These are phyloP conservation scores for Taenioides sp. DNA, from an alignment of 2,797 vertebrate species.

Conservation along the genomic window DNA sequence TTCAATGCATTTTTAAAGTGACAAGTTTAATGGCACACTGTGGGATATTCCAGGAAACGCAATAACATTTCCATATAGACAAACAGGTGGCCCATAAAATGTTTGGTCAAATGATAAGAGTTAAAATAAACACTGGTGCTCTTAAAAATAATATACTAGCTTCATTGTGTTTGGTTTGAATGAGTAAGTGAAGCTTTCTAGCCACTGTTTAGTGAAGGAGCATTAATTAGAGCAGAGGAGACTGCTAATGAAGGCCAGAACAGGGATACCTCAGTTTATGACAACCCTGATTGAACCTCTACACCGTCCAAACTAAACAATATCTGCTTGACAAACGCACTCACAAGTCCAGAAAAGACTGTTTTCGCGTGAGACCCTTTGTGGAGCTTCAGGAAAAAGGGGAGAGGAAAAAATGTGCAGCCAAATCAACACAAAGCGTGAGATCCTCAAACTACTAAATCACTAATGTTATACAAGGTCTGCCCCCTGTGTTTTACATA, in stretches of 20 bases:
- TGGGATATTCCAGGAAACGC: background rate
- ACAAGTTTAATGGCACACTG: too few species aligned
- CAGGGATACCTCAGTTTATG: constrained; percentile 72
- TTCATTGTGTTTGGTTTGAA: background rate
- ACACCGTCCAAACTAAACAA: constrained; percentile 77
- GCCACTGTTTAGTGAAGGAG: constrained; percentile 20
- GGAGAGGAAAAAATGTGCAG: constrained; percentile 33
- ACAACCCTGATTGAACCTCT: constrained; percentile 69
- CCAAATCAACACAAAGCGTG: constrained; percentile 77
- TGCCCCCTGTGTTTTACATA: constrained; percentile 76
- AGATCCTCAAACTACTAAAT: constrained; percentile 78
- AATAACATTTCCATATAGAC: background rate
- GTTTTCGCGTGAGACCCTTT: constrained; percentile 71
- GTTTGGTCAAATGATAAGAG: background rate
- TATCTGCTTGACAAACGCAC: constrained; percentile 72
- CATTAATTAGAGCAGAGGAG: constrained; percentile 69
- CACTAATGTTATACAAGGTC: constrained; percentile 78
- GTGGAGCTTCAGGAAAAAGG: constrained; percentile 60
- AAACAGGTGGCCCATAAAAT: background rate
- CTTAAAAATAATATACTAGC: background rate
- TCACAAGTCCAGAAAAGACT: constrained; percentile 65
- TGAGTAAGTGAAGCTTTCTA: constrained; percentile 13
- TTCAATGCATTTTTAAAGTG: too few species aligned
- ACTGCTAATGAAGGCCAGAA: constrained; percentile 58
- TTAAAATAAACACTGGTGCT: background rate